These are phyloP conservation scores for Merluccius polli DNA, from an alignment of 2,797 vertebrate genomes.

Conservation along the genomic window DNA sequence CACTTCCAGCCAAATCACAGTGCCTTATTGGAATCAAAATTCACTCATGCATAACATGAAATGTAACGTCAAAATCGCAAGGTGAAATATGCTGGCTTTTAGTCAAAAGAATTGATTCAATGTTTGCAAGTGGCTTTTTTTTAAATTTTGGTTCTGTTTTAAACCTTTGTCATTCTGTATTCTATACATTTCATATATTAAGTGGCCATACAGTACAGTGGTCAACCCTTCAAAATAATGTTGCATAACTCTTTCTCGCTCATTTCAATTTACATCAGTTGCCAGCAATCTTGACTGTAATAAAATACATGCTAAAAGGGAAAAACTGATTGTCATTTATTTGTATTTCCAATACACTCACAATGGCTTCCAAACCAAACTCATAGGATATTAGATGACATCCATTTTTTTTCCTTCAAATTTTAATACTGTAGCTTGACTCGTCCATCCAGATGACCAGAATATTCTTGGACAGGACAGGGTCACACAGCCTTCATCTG, in stretches of 20 bases:
- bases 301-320: slow-evolving; percentile 28
- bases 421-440: neutral
- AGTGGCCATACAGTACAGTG: slow-evolving; percentile 20
- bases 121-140: neutral
- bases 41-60: neutral
- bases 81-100: slow-evolving; percentile 33
- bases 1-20: slow-evolving; percentile 21
- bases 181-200: neutral
- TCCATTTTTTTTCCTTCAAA: too few relatives aligned
- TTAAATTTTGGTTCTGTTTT: slow-evolving; percentile 12
- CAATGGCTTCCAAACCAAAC: neutral
- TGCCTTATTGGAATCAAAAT: slow-evolving; percentile 47
- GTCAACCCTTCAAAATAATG: slow-evolving; percentile 5
- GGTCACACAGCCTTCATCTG: neutral
- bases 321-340: slow-evolving; percentile 12
- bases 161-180: neutral
- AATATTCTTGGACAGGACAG: neutral
- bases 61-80: slow-evolving; percentile 10
- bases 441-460: neutral
- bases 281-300: slow-evolving; percentile 26
- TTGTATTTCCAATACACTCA: neutral
- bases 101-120: slow-evolving; percentile 8
- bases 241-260: slow-evolving; percentile 1
- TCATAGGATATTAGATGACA: too few relatives aligned
- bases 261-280: slow-evolving; percentile 18